These are phyloP conservation scores for Esox lucius DNA, from an alignment of 2,797 vertebrate species.

Conservation along the genomic window DNA sequence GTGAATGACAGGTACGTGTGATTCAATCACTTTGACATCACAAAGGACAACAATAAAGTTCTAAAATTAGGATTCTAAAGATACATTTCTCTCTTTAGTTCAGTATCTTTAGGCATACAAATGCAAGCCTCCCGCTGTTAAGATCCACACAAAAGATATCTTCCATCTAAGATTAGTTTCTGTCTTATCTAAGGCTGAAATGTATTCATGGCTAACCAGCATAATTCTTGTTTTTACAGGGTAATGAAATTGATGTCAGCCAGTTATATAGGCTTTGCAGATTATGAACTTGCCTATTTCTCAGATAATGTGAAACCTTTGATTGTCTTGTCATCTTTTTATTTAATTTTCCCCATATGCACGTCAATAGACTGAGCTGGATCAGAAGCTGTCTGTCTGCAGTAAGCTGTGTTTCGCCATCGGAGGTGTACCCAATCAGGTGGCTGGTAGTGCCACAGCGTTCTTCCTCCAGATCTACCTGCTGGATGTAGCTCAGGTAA, in stretches of 20 bases:
- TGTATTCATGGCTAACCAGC: not conserved
- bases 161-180: not conserved
- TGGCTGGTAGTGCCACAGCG: constrained; percentile 87
- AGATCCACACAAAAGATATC: not conserved
- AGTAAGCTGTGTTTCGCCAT: constrained; percentile 93
- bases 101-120: not conserved
- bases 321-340: not conserved
- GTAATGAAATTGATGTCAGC: not conserved
- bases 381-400: constrained; percentile 77
- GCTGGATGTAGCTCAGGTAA: constrained; percentile 91
- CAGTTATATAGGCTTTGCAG: not conserved
- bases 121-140: not conserved
- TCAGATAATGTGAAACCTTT: not conserved
- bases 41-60: not conserved
- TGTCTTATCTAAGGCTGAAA: not conserved
- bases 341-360: not conserved
- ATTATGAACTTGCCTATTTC: not conserved
- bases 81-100: not conserved
- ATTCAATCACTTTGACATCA: not conserved
- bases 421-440: constrained; percentile 90
- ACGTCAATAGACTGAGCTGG: constrained; percentile 60
- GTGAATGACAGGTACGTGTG: not conserved
- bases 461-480: constrained; percentile 97
- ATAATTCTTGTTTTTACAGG: not conserved
- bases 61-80: not conserved